Evolutionary conservation across 2,797 vertebrate species (phyloP), one percentile per base, ranked within the genome.

Genomic region (Gadopsis bispinosus): DNA sequence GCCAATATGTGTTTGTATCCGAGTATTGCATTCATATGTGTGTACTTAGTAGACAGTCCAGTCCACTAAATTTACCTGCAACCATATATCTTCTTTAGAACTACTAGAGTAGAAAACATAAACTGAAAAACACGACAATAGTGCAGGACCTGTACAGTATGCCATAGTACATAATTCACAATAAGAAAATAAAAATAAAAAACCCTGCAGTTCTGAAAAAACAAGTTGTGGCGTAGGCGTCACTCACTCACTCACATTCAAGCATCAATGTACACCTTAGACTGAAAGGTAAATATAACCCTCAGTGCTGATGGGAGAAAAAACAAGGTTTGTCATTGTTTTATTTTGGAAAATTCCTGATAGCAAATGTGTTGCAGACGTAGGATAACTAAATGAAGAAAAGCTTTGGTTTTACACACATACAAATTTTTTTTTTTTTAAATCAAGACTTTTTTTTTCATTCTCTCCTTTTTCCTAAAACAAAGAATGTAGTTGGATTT

Each of bases 261-360:
- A 69, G 50, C 16, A 41, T 51, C n/a, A 56, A 14, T 48, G 13
- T 22, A 19, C 73, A 84, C 56, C 55, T 79, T 51, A 35, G 39
- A 45, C 62, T 61, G 43, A 68, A 70, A 16, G 69, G 19, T 48
- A 56, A 78, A 85, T 11, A 48, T 67, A 76, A 43, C 7, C 10
- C 68, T 69, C 58, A 16, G 3, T 85, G 82, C 83, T 85, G 63
- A 83, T 65, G 73, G 86, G n/a, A n/a, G n/a, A 77, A 85, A 80
- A 77, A 45, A 64, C 2, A 9, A 43, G 4, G 20, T 54, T 78
- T 74, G 48, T 66, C 65, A 37, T 51, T 60, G 51, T 80, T 90
- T 88, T 90, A 85, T 90, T 89, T 88, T 90, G 80, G 77, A 90
- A 87, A 87, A 84, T 78, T 84, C 47, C 69, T 60, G 22, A 69